Evolutionary conservation across 2,888 invertebrate species (phyloP).

Genomic region (Lycaena phlaeas): DNA sequence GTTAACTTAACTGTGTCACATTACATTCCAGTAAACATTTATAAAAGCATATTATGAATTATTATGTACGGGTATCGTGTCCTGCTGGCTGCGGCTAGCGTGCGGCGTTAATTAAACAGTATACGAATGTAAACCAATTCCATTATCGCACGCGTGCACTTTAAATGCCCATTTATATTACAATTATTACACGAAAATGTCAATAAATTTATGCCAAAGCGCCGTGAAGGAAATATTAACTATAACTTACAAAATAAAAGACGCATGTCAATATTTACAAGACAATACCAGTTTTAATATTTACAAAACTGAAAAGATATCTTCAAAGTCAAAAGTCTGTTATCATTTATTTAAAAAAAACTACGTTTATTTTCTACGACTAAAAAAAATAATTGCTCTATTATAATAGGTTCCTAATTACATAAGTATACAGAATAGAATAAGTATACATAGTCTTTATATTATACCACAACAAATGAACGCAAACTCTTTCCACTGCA

Average conservation of each 20-base stretch:
- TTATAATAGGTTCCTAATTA: not conserved
- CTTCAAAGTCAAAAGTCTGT: slow-evolving; percentile 11
- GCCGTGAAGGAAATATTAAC: not conserved
- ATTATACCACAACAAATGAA: not conserved
- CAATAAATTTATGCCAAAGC: no score
- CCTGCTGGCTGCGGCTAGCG: no score
- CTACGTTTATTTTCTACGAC: not conserved
- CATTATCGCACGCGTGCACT: no score
- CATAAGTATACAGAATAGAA: not conserved
- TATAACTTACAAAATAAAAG: slow-evolving; percentile 10
- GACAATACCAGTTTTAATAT: slow-evolving; percentile 9
- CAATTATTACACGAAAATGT: no score
- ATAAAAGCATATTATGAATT: no score
- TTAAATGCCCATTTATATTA: no score
- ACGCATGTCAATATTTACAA: slow-evolving; percentile 18
- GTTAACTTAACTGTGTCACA: no score
- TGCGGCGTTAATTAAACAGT: no score
- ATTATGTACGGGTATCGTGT: no score
- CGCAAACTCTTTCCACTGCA: not conserved
- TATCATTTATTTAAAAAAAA: not conserved
- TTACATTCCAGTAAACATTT: no score
- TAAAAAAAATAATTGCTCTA: slow-evolving; percentile 1
- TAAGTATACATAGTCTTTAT: not conserved
- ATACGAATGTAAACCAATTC: no score
- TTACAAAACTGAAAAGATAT: slow-evolving; percentile 16